A percentile compares a stretch with the other conserved stretches of the same genome.
These are phyloP conservation scores for Melanaphis sacchari DNA, from an alignment of 1,140 invertebrate genomes.

Conservation along the genomic window DNA sequence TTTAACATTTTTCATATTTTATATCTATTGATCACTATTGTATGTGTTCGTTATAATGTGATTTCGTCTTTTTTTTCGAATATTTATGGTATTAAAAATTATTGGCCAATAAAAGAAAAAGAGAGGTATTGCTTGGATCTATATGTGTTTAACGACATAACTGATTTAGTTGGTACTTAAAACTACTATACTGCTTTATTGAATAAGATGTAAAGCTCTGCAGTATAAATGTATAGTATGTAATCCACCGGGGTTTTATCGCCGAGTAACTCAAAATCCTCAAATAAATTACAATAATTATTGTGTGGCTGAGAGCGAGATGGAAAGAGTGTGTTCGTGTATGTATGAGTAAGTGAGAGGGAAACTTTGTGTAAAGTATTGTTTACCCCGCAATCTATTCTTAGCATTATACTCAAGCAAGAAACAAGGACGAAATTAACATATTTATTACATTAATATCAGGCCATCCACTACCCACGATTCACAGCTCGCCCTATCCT, in stretches of 20 bases:
- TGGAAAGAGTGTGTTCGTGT: not conserved
- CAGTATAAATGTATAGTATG: not conserved
- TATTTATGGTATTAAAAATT: not conserved
- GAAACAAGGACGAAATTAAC: slow-evolving; percentile 57
- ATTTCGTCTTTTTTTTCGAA: not conserved
- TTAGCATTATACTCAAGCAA: slow-evolving; percentile 44
- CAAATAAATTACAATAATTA: slow-evolving; percentile 50
- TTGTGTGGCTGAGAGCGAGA: not conserved
- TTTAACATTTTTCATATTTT: not conserved
- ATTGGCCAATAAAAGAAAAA: not conserved
- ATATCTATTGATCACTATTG: no score
- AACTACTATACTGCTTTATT: not conserved
- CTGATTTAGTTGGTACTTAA: not conserved
- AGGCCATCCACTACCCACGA: slow-evolving; percentile 19
- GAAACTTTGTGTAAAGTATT: slow-evolving; percentile 33
- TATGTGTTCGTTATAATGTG: no score
- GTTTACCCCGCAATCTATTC: slow-evolving; percentile 53
- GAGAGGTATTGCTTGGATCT: not conserved
- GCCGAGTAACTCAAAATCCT: slow-evolving; percentile 29
- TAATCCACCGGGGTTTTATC: slow-evolving; percentile 26
- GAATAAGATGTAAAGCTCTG: slow-evolving; percentile 3
- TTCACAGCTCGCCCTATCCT: no score
- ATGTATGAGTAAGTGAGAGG: not conserved
- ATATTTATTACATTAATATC: slow-evolving; percentile 58
- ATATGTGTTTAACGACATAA: not conserved